A percentile compares a stretch with the other conserved stretches of the same genome.
These are phyloP conservation scores for Aulostomus chinensis DNA, from an alignment of 2,797 vertebrate species.

Conservation along the genomic window DNA sequence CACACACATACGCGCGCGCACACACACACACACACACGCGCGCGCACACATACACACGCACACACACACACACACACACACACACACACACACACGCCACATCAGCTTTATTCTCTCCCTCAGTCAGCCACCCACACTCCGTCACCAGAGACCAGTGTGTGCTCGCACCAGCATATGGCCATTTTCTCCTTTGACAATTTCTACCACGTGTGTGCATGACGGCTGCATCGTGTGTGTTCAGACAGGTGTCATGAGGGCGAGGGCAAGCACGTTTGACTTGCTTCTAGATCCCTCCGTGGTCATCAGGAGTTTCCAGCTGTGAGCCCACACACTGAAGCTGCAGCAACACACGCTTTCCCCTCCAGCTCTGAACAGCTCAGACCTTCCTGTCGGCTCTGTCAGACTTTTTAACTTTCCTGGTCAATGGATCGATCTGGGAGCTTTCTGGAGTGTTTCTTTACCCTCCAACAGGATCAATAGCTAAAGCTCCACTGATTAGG, in stretches of 20 bases:
- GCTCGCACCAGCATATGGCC: conserved; percentile 25
- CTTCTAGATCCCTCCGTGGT: conserved; percentile 45
- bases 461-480: too few species aligned
- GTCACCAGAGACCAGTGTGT: conserved; percentile 39
- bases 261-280: conserved; percentile 41
- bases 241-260: conserved; percentile 3
- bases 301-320: too few species aligned
- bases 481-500: too few species aligned
- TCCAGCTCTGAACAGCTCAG: too few species aligned
- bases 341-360: too few species aligned
- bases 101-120: conserved; percentile 39
- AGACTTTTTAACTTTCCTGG: too few species aligned
- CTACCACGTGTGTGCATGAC: conserved; percentile 2
- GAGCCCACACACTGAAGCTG: too few species aligned
- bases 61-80: conserved; percentile 16
- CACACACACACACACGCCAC: conserved; percentile 15
- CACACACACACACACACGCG: conserved; percentile 17
- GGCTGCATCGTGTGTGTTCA: conserved; percentile 7
- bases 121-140: conserved; percentile 61
- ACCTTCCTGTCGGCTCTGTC: too few species aligned
- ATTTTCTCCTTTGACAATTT: conserved; percentile 42
- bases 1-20: too few species aligned
- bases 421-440: too few species aligned
- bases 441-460: too few species aligned
- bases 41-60: too few species aligned